phyloP scores from a whole-genome alignment of 2,888 invertebrate genomes.

The Eremobia ochroleuca region DNA sequence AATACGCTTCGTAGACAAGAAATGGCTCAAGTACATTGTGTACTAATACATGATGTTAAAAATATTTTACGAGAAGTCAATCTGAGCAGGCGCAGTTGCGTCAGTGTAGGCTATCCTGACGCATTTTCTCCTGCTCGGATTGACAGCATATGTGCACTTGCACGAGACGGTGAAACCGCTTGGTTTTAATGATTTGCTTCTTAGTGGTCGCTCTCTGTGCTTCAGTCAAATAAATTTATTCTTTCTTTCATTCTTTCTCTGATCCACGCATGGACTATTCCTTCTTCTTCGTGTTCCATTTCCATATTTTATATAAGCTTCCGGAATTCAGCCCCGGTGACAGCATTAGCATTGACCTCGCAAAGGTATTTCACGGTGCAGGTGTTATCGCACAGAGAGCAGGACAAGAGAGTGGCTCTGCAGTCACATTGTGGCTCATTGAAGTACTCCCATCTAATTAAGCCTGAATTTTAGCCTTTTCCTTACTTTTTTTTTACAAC shows the following conservation, averaged over 20 bases:
- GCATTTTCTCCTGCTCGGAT: too few species aligned
- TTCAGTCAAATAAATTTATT: not conserved
- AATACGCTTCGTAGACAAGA: constrained; percentile 7
- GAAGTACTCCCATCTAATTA: too few species aligned
- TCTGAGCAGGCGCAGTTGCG: too few species aligned
- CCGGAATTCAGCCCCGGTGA: not conserved
- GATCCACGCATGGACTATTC: not conserved
- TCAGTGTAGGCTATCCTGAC: too few species aligned
- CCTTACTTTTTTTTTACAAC: constrained; percentile 1
- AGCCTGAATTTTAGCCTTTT: not conserved
- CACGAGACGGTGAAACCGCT: not conserved
- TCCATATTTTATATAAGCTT: not conserved
- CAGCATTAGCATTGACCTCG: not conserved
- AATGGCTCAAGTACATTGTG: not conserved
- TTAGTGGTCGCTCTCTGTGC: too few species aligned
- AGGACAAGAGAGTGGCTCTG: not conserved
- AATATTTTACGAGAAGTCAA: not conserved
- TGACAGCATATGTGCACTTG: not conserved
- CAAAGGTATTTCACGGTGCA: not conserved
- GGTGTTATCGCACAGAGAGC: too few species aligned
- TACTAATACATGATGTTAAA: not conserved
- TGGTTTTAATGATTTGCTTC: not conserved
- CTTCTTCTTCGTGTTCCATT: not conserved
- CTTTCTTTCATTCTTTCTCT: not conserved
- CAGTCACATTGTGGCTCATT: not conserved